Base-by-base conservation (phyloP, 2,113 vertebrate species). In the Rhipidura dahli region DNA sequence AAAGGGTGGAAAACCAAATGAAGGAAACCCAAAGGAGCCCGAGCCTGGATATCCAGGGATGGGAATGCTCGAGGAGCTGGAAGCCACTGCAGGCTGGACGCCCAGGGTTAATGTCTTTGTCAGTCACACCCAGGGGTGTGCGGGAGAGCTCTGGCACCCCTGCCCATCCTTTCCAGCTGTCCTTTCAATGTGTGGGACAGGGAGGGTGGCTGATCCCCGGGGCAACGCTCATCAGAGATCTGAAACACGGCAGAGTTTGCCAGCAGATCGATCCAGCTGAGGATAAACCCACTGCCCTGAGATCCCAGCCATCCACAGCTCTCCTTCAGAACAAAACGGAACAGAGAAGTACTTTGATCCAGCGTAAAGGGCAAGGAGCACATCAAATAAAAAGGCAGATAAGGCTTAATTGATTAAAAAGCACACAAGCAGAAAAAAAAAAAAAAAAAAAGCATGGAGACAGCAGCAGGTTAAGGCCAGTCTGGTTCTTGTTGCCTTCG, bases 401-500 rank as follows among this genome's bases (percentile, higher is more conserved):
- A 75, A 78, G 60, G 6, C 5, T 64, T 13, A 21, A 35, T 0
- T 35, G 40, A 28, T 35, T 10, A 3, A 15, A 64, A n/a, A n/a
- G n/a, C n/a, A n/a, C n/a, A n/a, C n/a, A n/a, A n/a, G n/a, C n/a
- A n/a, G n/a, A n/a, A n/a, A n/a, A 26, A 22, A 6, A n/a, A 7
- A 22, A 13, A 44, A 40, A 27, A 27, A 7, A 5, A 7, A 49
- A 13, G 9, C 61, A 40, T 3, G 42, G 30, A 6, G 44, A 19
- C 15, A 81, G 37, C 27, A 63, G 60, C 21, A 12, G 4, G 35
- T 9, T 13, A 16, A 11, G 49, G 33, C 13, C 24, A 50, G 21
- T 1, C 6, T 28, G 35, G 31, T 10, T 30, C 39, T 18, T 4
- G 9, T 8, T 75, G 23, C 22, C 50, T 33, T 31, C 0, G 1